phyloP scores from a whole-genome alignment of 1,140 invertebrate genomes.

The Thalassaphorura encarpata region DNA sequence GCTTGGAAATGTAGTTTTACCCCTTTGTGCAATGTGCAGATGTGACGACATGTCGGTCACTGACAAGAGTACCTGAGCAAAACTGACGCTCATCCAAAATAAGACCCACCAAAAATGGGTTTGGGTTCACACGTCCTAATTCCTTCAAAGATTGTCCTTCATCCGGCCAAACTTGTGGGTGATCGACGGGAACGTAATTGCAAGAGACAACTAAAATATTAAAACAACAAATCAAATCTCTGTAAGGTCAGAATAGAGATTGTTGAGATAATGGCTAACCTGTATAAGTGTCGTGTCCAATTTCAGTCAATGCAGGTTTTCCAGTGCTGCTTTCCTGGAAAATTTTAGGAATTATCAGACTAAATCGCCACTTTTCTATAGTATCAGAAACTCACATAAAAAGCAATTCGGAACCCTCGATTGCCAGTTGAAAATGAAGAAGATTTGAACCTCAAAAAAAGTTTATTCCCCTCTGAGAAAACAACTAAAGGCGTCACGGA shows the following conservation, averaged over 20 bases:
- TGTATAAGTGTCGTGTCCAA: background rate
- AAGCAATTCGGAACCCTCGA: constrained; percentile 2
- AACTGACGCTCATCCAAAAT: constrained; percentile 1
- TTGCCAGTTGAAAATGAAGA: background rate
- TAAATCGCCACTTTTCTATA: background rate
- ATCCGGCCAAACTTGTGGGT: background rate
- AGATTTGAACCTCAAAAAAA: background rate
- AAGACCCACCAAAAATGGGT: constrained; percentile 4
- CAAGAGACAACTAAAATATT: constrained; percentile 1
- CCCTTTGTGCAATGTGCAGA: background rate
- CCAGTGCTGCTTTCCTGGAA: too few species aligned
- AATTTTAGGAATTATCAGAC: background rate
- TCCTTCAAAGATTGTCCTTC: background rate
- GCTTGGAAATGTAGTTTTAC: background rate
- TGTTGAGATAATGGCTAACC: background rate
- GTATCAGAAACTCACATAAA: background rate
- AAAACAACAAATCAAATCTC: too few species aligned
- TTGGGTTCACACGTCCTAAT: background rate
- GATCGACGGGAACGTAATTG: background rate
- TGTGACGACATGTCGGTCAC: background rate
- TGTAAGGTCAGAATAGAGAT: too few species aligned
- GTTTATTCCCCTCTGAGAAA: background rate
- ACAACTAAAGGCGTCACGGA: constrained; percentile 1
- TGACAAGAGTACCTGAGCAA: constrained; percentile 9
- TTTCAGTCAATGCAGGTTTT: background rate